Conservation (phyloP, 2,888 invertebrate genomes). For the Chouioia cunea region DNA sequence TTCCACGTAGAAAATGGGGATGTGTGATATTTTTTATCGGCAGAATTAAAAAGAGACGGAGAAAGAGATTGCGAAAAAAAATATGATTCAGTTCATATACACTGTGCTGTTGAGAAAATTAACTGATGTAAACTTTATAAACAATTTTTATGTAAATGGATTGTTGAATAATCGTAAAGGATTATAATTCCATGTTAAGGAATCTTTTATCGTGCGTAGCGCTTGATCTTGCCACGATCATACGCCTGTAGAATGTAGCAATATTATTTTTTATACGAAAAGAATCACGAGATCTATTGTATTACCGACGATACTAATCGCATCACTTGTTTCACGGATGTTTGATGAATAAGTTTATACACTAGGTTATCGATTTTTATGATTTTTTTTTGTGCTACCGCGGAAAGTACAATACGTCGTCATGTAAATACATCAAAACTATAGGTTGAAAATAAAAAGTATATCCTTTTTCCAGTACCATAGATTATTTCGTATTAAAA, state of each 20-base stretch:
- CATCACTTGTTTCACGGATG: constrained; percentile 33
- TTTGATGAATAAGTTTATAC: constrained; percentile 37
- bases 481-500: too few relatives aligned
- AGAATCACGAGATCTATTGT: constrained; percentile 37
- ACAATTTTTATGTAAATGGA: constrained; percentile 45
- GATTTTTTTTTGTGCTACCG: constrained; percentile 26
- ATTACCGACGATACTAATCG: constrained; percentile 34
- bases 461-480: constrained; percentile 31
- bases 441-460: constrained; percentile 42
- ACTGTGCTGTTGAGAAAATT: constrained; percentile 43
- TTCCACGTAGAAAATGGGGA: constrained; percentile 38
- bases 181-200: constrained; percentile 38
- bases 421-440: constrained; percentile 42
- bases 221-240: constrained; percentile 42
- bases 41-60: constrained; percentile 30
- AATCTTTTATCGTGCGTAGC: constrained; percentile 28
- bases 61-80: constrained; percentile 33
- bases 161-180: constrained; percentile 47
- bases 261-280: constrained; percentile 46
- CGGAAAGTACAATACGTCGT: constrained; percentile 42
- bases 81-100: constrained; percentile 41
- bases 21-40: constrained; percentile 47
- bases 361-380: constrained; percentile 35
- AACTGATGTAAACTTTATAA: constrained; percentile 44
- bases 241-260: constrained; percentile 40